A percentile compares a stretch with the other conserved stretches of the same genome.
Conservation (phyloP, 2,797 vertebrate genomes). For the Tragopan temminckii region DNA sequence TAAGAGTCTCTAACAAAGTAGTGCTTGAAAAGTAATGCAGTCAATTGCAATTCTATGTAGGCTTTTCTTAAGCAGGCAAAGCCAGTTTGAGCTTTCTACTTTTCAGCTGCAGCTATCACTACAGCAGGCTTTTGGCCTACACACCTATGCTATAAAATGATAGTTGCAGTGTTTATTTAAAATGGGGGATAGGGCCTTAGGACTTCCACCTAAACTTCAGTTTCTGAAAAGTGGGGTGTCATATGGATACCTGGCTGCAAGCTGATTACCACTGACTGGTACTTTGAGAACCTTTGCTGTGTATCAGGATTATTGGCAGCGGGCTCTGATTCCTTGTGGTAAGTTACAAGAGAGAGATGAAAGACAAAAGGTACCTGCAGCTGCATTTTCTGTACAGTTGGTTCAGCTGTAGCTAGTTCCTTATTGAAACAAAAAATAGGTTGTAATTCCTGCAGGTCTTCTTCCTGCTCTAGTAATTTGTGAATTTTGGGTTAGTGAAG, state of each 20-base stretch:
- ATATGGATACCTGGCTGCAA: background rate
- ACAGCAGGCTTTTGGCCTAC: background rate
- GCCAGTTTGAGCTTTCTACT: background rate
- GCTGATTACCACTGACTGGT: background rate
- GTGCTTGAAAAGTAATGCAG: rapidly evolving
- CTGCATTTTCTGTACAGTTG: background rate
- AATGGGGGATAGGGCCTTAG: background rate
- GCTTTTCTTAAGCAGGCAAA: background rate
- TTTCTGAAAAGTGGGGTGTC: too few relatives aligned
- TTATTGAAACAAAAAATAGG: background rate
- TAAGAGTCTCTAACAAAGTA: background rate
- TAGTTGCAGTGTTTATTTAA: background rate
- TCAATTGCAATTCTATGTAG: background rate
- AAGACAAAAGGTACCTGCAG: background rate
- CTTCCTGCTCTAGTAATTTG: background rate
- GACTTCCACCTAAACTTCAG: background rate
- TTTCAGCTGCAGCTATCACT: background rate
- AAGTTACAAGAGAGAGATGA: background rate
- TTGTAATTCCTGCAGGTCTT: rapidly evolving
- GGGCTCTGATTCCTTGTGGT: background rate
- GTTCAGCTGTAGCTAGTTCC: background rate
- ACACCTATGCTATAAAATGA: background rate
- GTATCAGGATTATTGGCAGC: background rate
- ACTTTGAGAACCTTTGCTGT: background rate
- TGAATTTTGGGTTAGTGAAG: background rate